Percentiles rank a stretch among this genome's conserved stretches.
Conservation (phyloP, 2,888 invertebrate genomes). For the Monoplex corrugatus region DNA sequence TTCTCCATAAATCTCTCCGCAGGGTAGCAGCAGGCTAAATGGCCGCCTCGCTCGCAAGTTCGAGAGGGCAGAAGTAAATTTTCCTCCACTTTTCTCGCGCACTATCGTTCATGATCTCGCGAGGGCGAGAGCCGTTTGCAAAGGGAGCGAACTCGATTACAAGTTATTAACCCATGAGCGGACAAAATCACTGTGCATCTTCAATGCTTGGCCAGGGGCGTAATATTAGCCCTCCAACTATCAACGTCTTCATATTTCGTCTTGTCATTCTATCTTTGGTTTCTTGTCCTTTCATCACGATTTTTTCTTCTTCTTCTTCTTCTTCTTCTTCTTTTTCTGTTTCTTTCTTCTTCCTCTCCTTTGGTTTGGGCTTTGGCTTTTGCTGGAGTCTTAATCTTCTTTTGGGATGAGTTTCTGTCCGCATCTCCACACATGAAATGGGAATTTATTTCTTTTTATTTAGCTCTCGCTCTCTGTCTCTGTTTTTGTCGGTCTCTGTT, state of each 20-base stretch:
- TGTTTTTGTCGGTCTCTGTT: neutral
- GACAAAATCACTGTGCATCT: neutral
- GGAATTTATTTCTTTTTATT: neutral
- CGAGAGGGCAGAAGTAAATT: conserved; percentile 25
- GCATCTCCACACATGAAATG: no score
- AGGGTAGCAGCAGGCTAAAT: neutral
- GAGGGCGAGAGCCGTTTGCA: conserved; percentile 21
- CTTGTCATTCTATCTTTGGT: neutral
- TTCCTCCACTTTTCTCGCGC: conserved; percentile 5
- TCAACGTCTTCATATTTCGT: neutral
- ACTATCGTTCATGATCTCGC: conserved; percentile 20
- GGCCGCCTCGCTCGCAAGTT: neutral
- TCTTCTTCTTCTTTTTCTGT: neutral
- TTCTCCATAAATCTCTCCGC: neutral
- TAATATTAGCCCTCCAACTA: neutral
- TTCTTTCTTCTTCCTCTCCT: neutral
- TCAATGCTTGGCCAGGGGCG: neutral
- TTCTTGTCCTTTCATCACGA: neutral
- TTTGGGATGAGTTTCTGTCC: no score
- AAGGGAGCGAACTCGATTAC: conserved; percentile 32
- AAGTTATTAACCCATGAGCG: conserved; percentile 30
- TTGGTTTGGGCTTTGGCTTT: no score
- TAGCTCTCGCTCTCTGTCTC: neutral
- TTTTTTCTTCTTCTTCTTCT: neutral
- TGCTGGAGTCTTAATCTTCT: no score